Conservation (phyloP, 1,140 invertebrate genomes). For the Mizuhopecten yessoensis region DNA sequence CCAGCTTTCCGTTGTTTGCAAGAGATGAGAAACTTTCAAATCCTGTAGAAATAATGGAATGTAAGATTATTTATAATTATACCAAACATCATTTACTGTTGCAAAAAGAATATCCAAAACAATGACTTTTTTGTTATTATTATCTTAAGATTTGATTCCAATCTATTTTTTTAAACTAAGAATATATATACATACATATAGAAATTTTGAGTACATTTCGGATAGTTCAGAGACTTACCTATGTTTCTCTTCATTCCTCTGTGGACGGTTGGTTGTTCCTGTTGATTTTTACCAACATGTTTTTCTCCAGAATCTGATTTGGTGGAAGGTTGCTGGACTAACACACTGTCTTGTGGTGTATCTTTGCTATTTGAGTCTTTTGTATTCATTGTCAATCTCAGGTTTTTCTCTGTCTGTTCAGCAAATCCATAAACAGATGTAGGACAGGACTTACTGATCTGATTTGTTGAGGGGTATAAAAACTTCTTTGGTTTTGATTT, state of each 20-base stretch:
- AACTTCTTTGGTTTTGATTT: constrained; percentile 58
- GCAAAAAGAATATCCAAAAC: too few relatives aligned
- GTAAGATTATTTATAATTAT: not conserved
- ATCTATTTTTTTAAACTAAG: too few relatives aligned
- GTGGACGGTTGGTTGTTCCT: not conserved
- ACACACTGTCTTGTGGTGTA: not conserved
- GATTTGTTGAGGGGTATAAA: constrained; percentile 66
- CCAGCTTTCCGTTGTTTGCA: not conserved
- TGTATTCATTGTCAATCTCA: constrained; percentile 15
- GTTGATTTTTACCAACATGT: not conserved
- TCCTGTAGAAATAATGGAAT: not conserved
- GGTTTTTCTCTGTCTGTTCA: not conserved
- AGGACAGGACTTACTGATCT: constrained; percentile 61
- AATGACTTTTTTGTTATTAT: too few relatives aligned
- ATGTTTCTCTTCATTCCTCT: not conserved
- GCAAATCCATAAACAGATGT: constrained; percentile 56
- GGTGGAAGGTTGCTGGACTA: not conserved
- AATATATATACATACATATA: too few relatives aligned
- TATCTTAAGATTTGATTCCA: too few relatives aligned
- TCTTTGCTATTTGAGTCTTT: not conserved
- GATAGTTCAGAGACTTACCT: too few relatives aligned
- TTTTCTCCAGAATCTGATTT: not conserved
- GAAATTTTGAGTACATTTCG: too few relatives aligned
- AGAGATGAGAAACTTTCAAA: constrained; percentile 17
- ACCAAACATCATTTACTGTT: too few relatives aligned